These are phyloP conservation scores for Physella acuta DNA, from an alignment of 1,140 invertebrate genomes.

Conservation along the genomic window DNA sequence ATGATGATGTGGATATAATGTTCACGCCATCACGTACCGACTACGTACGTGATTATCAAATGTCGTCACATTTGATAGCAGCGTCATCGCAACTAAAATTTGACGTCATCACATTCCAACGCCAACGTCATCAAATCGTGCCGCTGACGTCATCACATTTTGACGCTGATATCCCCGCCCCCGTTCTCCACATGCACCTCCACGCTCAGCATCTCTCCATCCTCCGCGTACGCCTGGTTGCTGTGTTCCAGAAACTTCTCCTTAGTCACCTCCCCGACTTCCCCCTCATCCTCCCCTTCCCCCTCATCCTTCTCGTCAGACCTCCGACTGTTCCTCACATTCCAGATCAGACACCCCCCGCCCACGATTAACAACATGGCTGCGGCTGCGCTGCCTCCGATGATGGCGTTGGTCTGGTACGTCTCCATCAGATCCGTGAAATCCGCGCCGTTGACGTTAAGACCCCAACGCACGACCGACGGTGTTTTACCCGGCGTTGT, in stretches of 20 bases:
- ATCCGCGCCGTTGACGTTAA: slow-evolving; percentile 49
- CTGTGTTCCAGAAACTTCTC: not conserved
- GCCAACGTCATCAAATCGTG: no score
- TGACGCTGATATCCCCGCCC: no score
- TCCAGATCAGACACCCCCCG: slow-evolving; percentile 37
- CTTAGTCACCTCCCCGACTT: not conserved
- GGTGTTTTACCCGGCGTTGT: slow-evolving; percentile 1
- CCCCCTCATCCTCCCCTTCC: slow-evolving; percentile 3
- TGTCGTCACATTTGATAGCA: no score
- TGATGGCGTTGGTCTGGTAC: slow-evolving; percentile 42
- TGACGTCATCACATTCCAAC: no score
- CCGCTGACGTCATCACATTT: no score
- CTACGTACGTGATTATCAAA: no score
- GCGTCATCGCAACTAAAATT: no score
- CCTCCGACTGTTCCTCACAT: slow-evolving; percentile 33
- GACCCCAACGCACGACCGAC: slow-evolving; percentile 29
- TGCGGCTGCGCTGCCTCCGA: slow-evolving; percentile 42
- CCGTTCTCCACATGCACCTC: no score
- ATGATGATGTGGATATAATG: no score
- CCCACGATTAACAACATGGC: slow-evolving; percentile 32
- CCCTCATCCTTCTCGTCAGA: slow-evolving; percentile 3
- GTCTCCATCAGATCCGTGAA: slow-evolving; percentile 36
- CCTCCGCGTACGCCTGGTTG: not conserved
- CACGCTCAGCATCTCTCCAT: no score
- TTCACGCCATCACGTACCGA: no score